phyloP scores from a whole-genome alignment of 2,888 invertebrate species.

The Caenorhabditis sp. region DNA sequence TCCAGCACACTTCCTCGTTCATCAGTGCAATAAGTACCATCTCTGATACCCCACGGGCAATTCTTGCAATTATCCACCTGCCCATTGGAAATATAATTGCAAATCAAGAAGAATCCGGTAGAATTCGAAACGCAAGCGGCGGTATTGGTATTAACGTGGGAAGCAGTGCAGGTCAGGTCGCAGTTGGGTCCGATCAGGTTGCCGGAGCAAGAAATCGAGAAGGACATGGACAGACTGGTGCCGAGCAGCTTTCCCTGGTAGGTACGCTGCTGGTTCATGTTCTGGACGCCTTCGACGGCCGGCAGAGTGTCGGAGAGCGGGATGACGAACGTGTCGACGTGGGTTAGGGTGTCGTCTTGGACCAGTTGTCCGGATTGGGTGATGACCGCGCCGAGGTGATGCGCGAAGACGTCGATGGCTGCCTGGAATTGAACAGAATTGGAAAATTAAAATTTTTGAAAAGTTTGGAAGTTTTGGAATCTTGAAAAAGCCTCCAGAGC shows the following conservation, averaged over 20 bases:
- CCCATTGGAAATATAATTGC: constrained; percentile 65
- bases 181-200: constrained; percentile 77
- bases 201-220: constrained; percentile 77
- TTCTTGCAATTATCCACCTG: constrained; percentile 78
- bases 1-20: constrained; percentile 70
- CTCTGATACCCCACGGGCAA: constrained; percentile 81
- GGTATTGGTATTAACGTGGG: constrained; percentile 66
- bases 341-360: constrained; percentile 71
- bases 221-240: constrained; percentile 73
- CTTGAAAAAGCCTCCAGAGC: too few relatives aligned
- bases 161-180: constrained; percentile 75
- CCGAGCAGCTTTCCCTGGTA: constrained; percentile 74
- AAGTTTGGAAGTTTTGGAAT: too few relatives aligned
- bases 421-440: constrained; percentile 69
- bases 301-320: constrained; percentile 66
- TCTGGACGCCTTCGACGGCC: constrained; percentile 66
- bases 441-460: too few relatives aligned
- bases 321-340: constrained; percentile 77
- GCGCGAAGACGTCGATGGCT: constrained; percentile 78
- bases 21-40: constrained; percentile 76
- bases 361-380: constrained; percentile 64
- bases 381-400: constrained; percentile 78
- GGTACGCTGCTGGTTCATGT: constrained; percentile 67
- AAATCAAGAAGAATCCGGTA: constrained; percentile 78
- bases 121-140: constrained; percentile 72